Evolutionary conservation across 2,113 vertebrate species (phyloP), one percentile per base, ranked within the genome.

Genomic region (Urocynchramus pylzowi): DNA sequence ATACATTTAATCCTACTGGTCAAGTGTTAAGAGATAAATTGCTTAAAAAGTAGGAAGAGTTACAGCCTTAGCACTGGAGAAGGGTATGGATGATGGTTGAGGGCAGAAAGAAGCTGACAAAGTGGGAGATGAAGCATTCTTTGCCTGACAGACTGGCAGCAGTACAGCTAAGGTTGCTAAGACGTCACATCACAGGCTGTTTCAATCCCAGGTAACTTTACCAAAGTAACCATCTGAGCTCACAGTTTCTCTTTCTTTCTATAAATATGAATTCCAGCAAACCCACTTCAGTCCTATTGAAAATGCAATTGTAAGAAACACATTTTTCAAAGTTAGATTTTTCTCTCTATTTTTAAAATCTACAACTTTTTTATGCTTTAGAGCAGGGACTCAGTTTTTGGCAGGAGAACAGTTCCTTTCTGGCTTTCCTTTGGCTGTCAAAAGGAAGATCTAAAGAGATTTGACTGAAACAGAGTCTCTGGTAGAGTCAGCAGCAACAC

Each of bases 341-440:
- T 91, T 84, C 23, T 49, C 56, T 82, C 39, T 78, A 4, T 86
- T 91, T 96, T 91, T 89, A 82, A 87, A 84, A 93, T 68, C 20
- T 69, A 11, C 11, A 39, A 44, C 31, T 82, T 93, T 70, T 87
- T 90, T 56, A 24, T 74, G 44, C 60, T 81, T 77, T 77, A 63
- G 42, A 95, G 30, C 44, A 84, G 56, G 21, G 28, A 67, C 14
- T 67, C 2, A 1, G 5, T 54, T 93, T 95, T 84, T 96, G 84
- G 81, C 87, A 95, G 68, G 45, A 86, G 77, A 87, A 87, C 49
- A 69, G 37, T 45, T 90, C 42, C 45, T 69, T 83, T 92, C 91
- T 93, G 89, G 23, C n/a, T 41, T 75, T 85, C 47, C 45, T 89
- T 86, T 87, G 81, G 70, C 89, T 94, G 56, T 87, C 87, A 89